phyloP scores from a whole-genome alignment of 1,140 invertebrate species.

The Caerostris darwini region DNA sequence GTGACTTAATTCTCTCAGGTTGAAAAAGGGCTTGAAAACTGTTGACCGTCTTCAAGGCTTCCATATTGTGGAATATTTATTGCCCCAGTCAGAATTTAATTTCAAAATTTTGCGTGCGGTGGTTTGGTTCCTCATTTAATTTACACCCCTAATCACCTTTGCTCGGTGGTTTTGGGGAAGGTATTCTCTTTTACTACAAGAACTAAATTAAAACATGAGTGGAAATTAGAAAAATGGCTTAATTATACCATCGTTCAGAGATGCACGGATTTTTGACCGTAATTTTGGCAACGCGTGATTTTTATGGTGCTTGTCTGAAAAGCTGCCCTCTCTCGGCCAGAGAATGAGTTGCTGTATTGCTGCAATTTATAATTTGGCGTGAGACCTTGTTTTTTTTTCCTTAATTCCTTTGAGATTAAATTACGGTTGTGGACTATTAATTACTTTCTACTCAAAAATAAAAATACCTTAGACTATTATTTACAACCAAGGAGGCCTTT shows the following conservation, averaged over 20 bases:
- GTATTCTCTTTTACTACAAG: too few relatives aligned
- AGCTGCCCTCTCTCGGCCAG: too few relatives aligned
- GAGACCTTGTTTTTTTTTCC: neutral
- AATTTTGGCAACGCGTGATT: slow-evolving; percentile 28
- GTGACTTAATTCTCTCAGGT: slow-evolving; percentile 34
- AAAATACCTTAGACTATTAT: slow-evolving; percentile 21
- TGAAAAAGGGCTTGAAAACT: neutral
- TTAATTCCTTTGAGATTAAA: neutral
- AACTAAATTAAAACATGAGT: slow-evolving; percentile 41
- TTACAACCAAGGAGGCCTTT: neutral
- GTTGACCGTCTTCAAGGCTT: slow-evolving; percentile 51
- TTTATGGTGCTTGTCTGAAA: slow-evolving; percentile 14
- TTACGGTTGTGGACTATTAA: slow-evolving; percentile 10
- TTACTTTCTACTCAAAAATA: neutral
- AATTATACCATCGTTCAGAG: neutral
- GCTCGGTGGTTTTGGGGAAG: neutral
- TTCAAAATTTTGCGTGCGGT: slow-evolving; percentile 13
- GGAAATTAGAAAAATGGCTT: slow-evolving; percentile 68
- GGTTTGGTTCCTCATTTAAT: slow-evolving; percentile 35
- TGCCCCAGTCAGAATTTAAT: slow-evolving; percentile 57
- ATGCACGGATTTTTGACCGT: slow-evolving; percentile 7
- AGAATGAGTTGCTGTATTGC: slow-evolving; percentile 11
- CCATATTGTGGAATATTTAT: slow-evolving; percentile 49
- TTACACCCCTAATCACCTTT: slow-evolving; percentile 63
- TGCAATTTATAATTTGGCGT: slow-evolving; percentile 21